Evolutionary conservation across 2,888 invertebrate species (phyloP).

Genomic region (Maniola hyperantus): DNA sequence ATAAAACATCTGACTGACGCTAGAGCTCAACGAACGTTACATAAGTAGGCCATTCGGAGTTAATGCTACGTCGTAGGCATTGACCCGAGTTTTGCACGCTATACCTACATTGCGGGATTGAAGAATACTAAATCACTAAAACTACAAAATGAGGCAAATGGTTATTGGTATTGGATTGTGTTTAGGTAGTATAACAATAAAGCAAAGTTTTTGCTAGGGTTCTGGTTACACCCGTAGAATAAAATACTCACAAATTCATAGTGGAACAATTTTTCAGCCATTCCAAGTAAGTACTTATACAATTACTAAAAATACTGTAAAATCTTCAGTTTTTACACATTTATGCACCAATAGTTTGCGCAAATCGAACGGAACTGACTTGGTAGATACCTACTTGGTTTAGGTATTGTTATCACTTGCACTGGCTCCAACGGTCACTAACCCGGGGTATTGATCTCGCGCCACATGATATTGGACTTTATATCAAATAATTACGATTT

Average conservation of each 20-base stretch:
- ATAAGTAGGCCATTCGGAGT: no score
- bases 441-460: neutral
- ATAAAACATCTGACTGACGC: no score
- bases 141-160: no score
- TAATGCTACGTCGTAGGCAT: no score
- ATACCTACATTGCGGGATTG: no score
- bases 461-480: neutral
- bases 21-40: no score
- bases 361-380: conserved; percentile 3
- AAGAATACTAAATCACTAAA: no score
- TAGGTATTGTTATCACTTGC: neutral
- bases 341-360: neutral
- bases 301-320: neutral
- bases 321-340: neutral
- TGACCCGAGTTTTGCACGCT: no score
- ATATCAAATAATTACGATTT: neutral
- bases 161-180: no score
- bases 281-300: neutral
- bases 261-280: neutral
- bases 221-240: neutral
- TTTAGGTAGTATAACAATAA: no score
- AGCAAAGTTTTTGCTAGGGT: no score
- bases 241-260: neutral
- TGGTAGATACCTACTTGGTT: neutral
- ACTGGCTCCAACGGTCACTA: neutral